These are phyloP conservation scores for Pseudochromis fuscus DNA, from an alignment of 2,797 vertebrate genomes.

Conservation along the genomic window DNA sequence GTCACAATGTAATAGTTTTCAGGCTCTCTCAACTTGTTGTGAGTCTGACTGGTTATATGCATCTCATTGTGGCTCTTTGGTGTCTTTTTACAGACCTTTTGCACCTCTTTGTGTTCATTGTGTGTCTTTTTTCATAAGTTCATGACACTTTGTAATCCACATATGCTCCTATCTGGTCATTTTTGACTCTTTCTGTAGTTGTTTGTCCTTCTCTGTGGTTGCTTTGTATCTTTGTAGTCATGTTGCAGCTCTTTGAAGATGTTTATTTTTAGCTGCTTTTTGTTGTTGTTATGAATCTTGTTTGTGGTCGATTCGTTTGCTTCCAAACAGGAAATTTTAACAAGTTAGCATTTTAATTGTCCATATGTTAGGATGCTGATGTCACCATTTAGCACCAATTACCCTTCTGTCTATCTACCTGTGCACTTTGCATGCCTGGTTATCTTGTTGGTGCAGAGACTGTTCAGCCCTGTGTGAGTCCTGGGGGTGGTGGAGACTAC, in stretches of 20 bases:
- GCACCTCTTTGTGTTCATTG: no score
- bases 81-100: no score
- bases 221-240: no score
- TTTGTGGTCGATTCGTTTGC: no score
- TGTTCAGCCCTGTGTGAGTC: neutral
- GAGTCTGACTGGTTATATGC: neutral
- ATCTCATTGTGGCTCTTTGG: neutral
- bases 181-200: no score
- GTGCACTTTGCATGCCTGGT: neutral
- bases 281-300: neutral
- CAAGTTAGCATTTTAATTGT: neutral
- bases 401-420: neutral
- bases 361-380: neutral
- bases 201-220: no score
- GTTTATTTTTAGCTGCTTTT: neutral
- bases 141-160: no score
- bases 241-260: neutral
- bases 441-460: neutral
- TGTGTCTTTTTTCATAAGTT: no score
- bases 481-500: conserved; percentile 1
- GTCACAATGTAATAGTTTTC: no score
- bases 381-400: neutral
- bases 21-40: neutral
- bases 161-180: no score
- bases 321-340: neutral